phyloP scores from a whole-genome alignment of 2,797 vertebrate species.

The Percopsis omiscomaycus region DNA sequence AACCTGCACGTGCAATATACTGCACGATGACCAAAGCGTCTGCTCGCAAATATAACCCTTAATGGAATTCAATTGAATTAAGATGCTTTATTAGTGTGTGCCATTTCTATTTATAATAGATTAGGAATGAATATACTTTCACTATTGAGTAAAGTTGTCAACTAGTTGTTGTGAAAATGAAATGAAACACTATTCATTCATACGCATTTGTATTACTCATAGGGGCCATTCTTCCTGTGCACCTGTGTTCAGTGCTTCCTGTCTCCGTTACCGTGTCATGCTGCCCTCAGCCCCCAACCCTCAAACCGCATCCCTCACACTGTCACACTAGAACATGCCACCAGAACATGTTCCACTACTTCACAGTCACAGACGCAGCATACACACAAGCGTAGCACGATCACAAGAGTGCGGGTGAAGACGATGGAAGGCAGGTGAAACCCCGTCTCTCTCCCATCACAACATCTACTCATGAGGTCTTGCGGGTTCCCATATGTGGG shows the following conservation, averaged over 20 bases:
- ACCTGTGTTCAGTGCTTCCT: slow-evolving; percentile 81
- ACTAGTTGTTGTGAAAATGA: slow-evolving; percentile 26
- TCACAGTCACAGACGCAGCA: slow-evolving; percentile 29
- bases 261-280: slow-evolving; percentile 68
- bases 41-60: no score
- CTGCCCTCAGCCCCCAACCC: slow-evolving; percentile 52
- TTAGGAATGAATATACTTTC: not conserved
- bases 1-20: not conserved
- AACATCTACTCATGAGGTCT: slow-evolving; percentile 18
- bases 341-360: slow-evolving; percentile 13
- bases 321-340: slow-evolving; percentile 58
- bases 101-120: no score
- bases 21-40: no score
- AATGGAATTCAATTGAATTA: no score
- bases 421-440: slow-evolving; percentile 71
- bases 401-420: slow-evolving; percentile 33
- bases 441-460: slow-evolving; percentile 50
- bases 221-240: slow-evolving; percentile 81
- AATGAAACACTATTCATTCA: slow-evolving; percentile 43
- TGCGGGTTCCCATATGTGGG: slow-evolving; percentile 36
- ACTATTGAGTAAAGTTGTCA: slow-evolving; percentile 15
- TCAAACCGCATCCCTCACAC: slow-evolving; percentile 77
- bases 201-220: slow-evolving; percentile 54
- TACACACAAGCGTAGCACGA: slow-evolving; percentile 23
- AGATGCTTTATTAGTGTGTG: no score